Base-by-base conservation (phyloP, 2,797 vertebrate species). In the Pseudochaenichthys georgianus region DNA sequence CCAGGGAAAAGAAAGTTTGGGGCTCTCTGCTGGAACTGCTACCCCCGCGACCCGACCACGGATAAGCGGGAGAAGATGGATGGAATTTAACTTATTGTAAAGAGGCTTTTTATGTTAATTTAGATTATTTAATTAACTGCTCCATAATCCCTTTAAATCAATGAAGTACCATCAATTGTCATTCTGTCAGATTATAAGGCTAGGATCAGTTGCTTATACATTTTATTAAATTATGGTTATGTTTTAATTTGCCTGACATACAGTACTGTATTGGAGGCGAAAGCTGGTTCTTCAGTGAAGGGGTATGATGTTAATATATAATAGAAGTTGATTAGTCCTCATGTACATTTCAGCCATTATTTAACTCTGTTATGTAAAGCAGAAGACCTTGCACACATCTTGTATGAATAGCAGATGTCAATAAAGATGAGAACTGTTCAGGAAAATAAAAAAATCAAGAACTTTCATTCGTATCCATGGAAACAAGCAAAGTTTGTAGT, bases 381-480 rank as follows among this genome's bases (percentile, higher is more conserved):
- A 46, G 61, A 50, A 42, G 80, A 66, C 19, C 28, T 53, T 28
- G 55, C 1, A 5, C 28, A 34, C 13, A 42, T 13, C 11, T 65
- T 52, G 19, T 4, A 66, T 42, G 13, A 41, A 58, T 17, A 15
- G n/a, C 3, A 23, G 31, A 17, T 23, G 41, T 58, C 41, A 41
- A 21, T 28, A 28, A 51, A 17, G 7, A 9, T 17, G 28, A 69
- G 12, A 55, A 13, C 34, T 61, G 9, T 61, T 70, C 45, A 68
- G 28, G 19, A 50, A 61, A 53, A 50, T 38, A 21, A 34, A 21
- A 60, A 23, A 58, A 51, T 67, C 34, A 55, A 41, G 16, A 48
- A 23, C 15, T 16, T 66, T 46, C 46, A 42, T 65, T 48, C 0
- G 23, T 63, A 58, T 52, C 71, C 58, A 67, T 67, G 52, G 62